Percentiles rank a stretch among this genome's conserved stretches.
Evolutionary conservation across 1,140 invertebrate species (phyloP).

Genomic region (Drosophila mauritiana): DNA sequence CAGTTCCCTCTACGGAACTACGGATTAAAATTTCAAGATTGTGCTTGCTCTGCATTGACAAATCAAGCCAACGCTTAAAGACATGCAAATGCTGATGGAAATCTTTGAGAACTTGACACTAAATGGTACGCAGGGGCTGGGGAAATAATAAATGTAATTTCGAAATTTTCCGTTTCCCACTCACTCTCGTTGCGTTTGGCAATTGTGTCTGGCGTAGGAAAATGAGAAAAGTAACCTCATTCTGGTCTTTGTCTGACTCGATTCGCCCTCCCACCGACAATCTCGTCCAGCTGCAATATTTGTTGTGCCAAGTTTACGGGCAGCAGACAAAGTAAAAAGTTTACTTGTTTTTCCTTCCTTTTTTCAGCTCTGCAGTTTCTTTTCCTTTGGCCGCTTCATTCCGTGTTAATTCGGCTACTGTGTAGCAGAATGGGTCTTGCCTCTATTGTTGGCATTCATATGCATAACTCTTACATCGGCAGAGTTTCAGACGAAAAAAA

Average conservation of each 20-base stretch:
- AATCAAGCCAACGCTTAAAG: constrained; percentile 35
- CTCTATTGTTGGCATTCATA: constrained; percentile 44
- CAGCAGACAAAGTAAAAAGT: constrained; percentile 65
- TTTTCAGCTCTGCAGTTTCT: background rate
- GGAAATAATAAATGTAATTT: constrained; percentile 71
- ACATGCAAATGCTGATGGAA: constrained; percentile 22
- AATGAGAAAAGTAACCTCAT: constrained; percentile 54
- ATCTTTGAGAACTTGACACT: constrained; percentile 34
- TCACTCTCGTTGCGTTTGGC: constrained; percentile 22
- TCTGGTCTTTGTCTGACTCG: constrained; percentile 13
- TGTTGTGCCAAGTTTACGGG: constrained; percentile 47
- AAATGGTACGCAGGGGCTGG: constrained; percentile 36
- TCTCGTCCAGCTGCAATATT: constrained; percentile 42
- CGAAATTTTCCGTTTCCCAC: constrained; percentile 38
- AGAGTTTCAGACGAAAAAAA: background rate
- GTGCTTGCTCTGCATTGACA: constrained; percentile 25
- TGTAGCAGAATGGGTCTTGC: background rate
- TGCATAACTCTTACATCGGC: constrained; percentile 35
- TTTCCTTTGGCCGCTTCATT: constrained; percentile 5
- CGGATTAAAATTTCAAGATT: constrained; percentile 43
- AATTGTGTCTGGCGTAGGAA: constrained; percentile 59
- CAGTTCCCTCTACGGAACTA: too few species aligned
- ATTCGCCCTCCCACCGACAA: constrained; percentile 1
- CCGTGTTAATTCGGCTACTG: constrained; percentile 18
- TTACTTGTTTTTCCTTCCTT: constrained; percentile 29